Conservation (phyloP, 2,797 vertebrate genomes). For the Clamator glandarius region DNA sequence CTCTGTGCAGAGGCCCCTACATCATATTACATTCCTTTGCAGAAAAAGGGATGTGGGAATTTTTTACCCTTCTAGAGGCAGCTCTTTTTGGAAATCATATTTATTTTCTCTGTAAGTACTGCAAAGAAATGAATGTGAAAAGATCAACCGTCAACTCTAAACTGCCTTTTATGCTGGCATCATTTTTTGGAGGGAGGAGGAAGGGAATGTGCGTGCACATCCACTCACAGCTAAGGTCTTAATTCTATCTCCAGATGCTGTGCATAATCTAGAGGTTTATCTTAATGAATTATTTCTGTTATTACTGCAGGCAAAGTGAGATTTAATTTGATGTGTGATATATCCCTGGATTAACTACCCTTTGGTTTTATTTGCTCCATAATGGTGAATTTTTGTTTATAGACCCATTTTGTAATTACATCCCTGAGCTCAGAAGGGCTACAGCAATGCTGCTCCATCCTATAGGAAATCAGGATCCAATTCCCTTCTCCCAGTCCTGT, state of each 20-base stretch:
- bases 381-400: conserved; percentile 70
- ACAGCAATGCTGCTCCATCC: neutral
- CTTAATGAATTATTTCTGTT: conserved; percentile 76
- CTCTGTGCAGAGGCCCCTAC: conserved; percentile 28
- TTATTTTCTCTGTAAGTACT: conserved; percentile 29
- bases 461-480: conserved; percentile 50
- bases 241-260: conserved; percentile 72
- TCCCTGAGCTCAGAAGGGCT: conserved; percentile 51
- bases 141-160: neutral
- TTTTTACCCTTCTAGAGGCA: conserved; percentile 50
- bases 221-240: conserved; percentile 59
- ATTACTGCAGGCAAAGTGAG: conserved; percentile 72
- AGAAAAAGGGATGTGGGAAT: conserved; percentile 43
- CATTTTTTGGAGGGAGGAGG: conserved; percentile 35
- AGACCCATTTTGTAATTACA: conserved; percentile 72
- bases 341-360: conserved; percentile 71
- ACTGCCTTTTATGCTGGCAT: conserved; percentile 22
- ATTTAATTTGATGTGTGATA: conserved; percentile 75
- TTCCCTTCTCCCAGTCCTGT: conserved; percentile 57
- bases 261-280: conserved; percentile 74
- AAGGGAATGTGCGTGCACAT: conserved; percentile 3
- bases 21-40: neutral
- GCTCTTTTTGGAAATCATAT: conserved; percentile 38
- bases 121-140: conserved; percentile 30
- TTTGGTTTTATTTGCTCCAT: conserved; percentile 71